Conservation (phyloP, 37 sponge, comb jelly and placozoan genomes). For the Halichondria panicea region DNA sequence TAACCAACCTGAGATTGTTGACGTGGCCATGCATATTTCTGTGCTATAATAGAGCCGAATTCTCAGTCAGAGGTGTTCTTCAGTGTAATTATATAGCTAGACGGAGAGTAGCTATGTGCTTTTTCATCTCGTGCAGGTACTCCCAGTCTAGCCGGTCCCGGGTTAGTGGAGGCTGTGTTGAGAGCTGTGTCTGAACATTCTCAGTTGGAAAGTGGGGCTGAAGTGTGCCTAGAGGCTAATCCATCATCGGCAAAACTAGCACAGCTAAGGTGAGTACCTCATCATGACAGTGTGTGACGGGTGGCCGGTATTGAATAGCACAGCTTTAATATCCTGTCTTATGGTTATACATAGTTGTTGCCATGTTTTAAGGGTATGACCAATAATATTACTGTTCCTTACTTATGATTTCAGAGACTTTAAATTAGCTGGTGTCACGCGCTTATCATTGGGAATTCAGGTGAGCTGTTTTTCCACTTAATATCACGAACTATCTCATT, state of each 20-base stretch:
- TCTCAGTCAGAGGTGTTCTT: too few relatives aligned
- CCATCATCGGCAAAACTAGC: conserved; percentile 50
- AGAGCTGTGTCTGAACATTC: conserved; percentile 11
- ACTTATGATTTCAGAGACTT: conserved; percentile 55
- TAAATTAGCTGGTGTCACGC: conserved; percentile 65
- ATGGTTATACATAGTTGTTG: too few relatives aligned
- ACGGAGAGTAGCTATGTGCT: too few relatives aligned
- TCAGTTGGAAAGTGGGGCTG: conserved; percentile 21
- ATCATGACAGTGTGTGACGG: too few relatives aligned
- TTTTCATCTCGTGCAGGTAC: conserved; percentile 48
- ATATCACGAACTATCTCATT: neutral
- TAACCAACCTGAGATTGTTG: too few relatives aligned
- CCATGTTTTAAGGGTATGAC: too few relatives aligned
- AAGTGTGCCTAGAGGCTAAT: conserved; percentile 79
- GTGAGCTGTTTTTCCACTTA: conserved; percentile 1
- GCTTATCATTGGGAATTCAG: conserved; percentile 81
- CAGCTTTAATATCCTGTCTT: too few relatives aligned
- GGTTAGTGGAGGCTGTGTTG: conserved; percentile 50
- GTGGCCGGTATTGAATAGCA: too few relatives aligned
- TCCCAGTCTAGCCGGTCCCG: conserved; percentile 71
- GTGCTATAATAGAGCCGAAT: too few relatives aligned
- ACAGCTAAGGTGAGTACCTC: conserved; percentile 53
- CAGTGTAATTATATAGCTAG: too few relatives aligned
- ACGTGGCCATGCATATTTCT: too few relatives aligned
- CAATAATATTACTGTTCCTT: too few relatives aligned